phyloP scores from a whole-genome alignment of 2,888 invertebrate species.

The Nephrotoma appendiculata region DNA sequence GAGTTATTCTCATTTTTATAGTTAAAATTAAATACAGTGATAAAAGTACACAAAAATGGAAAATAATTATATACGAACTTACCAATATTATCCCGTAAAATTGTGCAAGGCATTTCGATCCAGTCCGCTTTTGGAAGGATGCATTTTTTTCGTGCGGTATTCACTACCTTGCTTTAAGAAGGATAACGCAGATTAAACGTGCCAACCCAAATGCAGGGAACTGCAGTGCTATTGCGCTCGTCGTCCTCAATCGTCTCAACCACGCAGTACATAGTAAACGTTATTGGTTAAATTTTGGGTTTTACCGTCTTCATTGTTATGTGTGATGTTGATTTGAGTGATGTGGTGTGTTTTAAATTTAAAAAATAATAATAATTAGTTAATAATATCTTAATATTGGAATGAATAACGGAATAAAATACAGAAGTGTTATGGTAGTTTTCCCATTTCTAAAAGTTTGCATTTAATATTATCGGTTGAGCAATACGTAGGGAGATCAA shows the following conservation, averaged over 20 bases:
- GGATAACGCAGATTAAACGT: not conserved
- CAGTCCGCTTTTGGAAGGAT: not conserved
- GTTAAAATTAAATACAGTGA: too few species aligned
- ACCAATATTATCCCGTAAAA: not conserved
- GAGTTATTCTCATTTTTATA: too few species aligned
- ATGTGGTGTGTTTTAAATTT: not conserved
- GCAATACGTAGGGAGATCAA: too few species aligned
- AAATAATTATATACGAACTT: not conserved
- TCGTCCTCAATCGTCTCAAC: not conserved
- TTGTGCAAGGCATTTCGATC: not conserved
- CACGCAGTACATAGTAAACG: not conserved
- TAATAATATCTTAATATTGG: not conserved
- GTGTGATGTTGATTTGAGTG: too few species aligned
- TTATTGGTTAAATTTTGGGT: too few species aligned
- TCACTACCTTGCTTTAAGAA: not conserved
- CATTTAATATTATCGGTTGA: not conserved
- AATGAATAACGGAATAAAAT: not conserved
- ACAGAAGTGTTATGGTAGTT: not conserved
- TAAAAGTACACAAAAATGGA: too few species aligned
- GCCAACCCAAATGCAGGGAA: not conserved
- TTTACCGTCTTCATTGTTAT: too few species aligned
- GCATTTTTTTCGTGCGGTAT: too few species aligned
- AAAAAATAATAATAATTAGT: not conserved
- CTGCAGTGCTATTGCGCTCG: not conserved
- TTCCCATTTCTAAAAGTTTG: not conserved